Conservation (phyloP, 2,797 vertebrate genomes). For the Phyllotis vaccarum region DNA sequence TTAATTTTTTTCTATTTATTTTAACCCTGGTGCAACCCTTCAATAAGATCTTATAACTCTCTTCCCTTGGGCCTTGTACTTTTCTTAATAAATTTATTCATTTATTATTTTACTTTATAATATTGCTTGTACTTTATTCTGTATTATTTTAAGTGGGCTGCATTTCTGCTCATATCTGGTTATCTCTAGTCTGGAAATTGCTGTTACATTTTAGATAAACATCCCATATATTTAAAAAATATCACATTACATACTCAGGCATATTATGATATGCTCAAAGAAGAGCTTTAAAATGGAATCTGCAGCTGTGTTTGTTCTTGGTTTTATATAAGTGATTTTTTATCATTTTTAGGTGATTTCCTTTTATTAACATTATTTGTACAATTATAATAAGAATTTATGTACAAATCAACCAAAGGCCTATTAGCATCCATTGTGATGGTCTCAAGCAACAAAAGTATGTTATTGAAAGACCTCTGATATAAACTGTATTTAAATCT, state of each 20-base stretch:
- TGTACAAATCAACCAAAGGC: slow-evolving; percentile 31
- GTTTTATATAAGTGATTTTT: slow-evolving; percentile 47
- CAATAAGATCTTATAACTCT: slow-evolving; percentile 43
- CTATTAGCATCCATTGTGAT: slow-evolving; percentile 10
- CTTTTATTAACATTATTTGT: slow-evolving; percentile 52
- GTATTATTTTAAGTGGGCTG: background rate
- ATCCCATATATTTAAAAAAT: background rate
- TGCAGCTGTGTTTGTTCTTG: slow-evolving; percentile 9
- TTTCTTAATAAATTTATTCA: slow-evolving; percentile 61
- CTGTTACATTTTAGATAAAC: slow-evolving; percentile 16
- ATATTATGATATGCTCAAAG: background rate
- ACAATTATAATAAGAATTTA: slow-evolving; percentile 32
- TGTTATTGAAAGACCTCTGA: background rate
- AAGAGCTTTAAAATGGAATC: slow-evolving; percentile 28
- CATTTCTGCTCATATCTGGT: slow-evolving; percentile 45
- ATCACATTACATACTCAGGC: background rate
- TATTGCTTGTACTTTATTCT: slow-evolving; percentile 24
- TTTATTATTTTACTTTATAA: slow-evolving; percentile 20
- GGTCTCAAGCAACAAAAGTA: slow-evolving; percentile 15
- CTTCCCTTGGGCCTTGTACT: background rate
- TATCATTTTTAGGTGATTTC: slow-evolving; percentile 28
- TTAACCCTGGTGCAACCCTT: background rate
- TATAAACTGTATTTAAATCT: background rate
- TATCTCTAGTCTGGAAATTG: background rate
- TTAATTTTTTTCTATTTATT: slow-evolving; percentile 31